Base-by-base conservation (phyloP, 2,888 invertebrate species). In the Mamestra brassicae region DNA sequence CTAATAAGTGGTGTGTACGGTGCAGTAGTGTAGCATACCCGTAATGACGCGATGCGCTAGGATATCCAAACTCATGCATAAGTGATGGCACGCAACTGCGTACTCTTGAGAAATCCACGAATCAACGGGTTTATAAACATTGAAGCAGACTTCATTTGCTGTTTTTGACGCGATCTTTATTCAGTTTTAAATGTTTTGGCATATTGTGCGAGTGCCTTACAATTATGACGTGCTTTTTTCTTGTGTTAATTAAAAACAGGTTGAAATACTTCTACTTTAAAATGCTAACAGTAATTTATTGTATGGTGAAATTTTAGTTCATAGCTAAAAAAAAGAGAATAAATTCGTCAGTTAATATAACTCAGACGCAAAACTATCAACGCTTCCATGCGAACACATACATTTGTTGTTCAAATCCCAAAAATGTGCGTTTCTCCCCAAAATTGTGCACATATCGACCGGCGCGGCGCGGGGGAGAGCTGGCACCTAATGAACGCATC, bases 401-500 rank as follows among this genome's bases (percentile, higher is more conserved):
- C 50, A 81, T 76, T 76, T 65, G 45, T 61, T 76, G 62, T 60
- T 58, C 8, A 63, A 83, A 83, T 78, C 52, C 45, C 42, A 58
- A 45, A 80, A 80, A 68, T 68, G 65, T 84, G 68, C 54, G 65
- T 58, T 74, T 69, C 42, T 69, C 50, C 80, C 61, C 67, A 60
- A 67, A 72, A 52, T 70, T 61, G 74, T 76, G 76, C 76, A 77
- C 54, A 65, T 68, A 85, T 77, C 83, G 85, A 78, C 45, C 75
- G 66, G 38, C 7, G 72, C 52, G 26, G 4, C 26, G 71, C 45
- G 26, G 62, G 68, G 77, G 77, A 34, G 61, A 17, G 38, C 0
- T 55, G 58, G 57, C 76, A 81, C 81, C 81, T 90, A 91, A 91
- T 90, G 90, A 91, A 85, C 78, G 81, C 78, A 83, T 73, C 91